These are phyloP conservation scores for Eolophus roseicapilla DNA, from an alignment of 2,113 vertebrate species.

Conservation along the genomic window DNA sequence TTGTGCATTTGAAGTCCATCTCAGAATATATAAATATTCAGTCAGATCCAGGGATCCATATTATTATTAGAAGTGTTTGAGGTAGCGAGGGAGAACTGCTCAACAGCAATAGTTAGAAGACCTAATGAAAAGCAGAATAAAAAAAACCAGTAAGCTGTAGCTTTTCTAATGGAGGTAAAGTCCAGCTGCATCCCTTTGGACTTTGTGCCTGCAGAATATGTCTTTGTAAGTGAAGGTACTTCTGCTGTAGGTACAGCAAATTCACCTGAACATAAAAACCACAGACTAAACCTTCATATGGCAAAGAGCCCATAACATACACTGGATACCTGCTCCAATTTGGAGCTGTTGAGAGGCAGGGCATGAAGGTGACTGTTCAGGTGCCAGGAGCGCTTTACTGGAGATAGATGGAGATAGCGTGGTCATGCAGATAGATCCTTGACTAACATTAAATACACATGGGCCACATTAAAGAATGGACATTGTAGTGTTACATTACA, in stretches of 20 bases:
- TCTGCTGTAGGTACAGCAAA: not conserved
- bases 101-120: not conserved
- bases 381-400: not conserved
- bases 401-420: not conserved
- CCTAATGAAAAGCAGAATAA: not conserved
- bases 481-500: not conserved
- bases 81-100: not conserved
- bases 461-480: not conserved
- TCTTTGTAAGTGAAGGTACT: not conserved
- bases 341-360: not conserved
- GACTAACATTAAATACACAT: no score
- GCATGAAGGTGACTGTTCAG: fast-evolving
- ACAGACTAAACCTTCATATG: not conserved
- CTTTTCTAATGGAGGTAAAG: not conserved
- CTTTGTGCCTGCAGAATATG: not conserved
- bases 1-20: not conserved
- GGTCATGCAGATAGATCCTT: fast-evolving
- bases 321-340: not conserved
- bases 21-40: not conserved
- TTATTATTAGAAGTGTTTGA: not conserved
- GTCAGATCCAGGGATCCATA: not conserved
- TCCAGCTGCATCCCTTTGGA: not conserved
- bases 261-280: not conserved
- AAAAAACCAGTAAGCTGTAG: not conserved
- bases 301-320: fast-evolving